Evolutionary conservation across 2,797 vertebrate genomes (phyloP), one percentile per base, ranked within the genome.

Genomic region (Periophthalmus magnuspinnatus): DNA sequence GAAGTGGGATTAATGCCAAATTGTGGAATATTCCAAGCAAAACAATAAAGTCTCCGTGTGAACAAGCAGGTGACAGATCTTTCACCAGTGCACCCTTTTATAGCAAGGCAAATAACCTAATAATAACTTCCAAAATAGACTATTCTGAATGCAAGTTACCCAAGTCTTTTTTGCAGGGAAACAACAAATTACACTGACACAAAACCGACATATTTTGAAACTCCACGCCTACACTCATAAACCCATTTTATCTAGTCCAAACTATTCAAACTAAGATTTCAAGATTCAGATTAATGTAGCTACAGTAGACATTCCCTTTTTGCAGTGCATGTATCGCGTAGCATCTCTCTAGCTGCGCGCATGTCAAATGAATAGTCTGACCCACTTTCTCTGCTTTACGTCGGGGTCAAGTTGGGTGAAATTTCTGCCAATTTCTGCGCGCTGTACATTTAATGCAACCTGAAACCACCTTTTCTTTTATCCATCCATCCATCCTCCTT

Each of bases 351-450:
- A 58, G 66, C 76, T 72, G 76, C 69, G 57, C 79, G 78, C 73
- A 75, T 84, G 84, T 80, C 71, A 74, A 59, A 33, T 34, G 7
- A 59, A 6, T 10, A 79, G 81, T 80, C 83, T 90, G 88, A 87
- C 89, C 91, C 81, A 91, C 84, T 89, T 91, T 81, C 55, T 67
- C 64, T 3, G 11, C 38, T 41, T 41, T 41, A 41, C 74, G 71
- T 72, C 19, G 75, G 72, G 75, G 80, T 78, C 50, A 88, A 47
- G 63, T 77, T 3, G 65, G 79, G 76, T 84, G 70, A 80, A 69
- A 56, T 71, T 61, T 32, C 71, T 71, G 78, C 72, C 64, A 41
- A 50, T 71, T 41, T 54, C 71, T 65, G 78, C 33, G 56, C 67
- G 82, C 76, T 73, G 73, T 86, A 81, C 74, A 71, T 86, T 82